These are phyloP conservation scores for Turdus rufiventris DNA, from an alignment of 2,113 vertebrate genomes.

Conservation along the genomic window DNA sequence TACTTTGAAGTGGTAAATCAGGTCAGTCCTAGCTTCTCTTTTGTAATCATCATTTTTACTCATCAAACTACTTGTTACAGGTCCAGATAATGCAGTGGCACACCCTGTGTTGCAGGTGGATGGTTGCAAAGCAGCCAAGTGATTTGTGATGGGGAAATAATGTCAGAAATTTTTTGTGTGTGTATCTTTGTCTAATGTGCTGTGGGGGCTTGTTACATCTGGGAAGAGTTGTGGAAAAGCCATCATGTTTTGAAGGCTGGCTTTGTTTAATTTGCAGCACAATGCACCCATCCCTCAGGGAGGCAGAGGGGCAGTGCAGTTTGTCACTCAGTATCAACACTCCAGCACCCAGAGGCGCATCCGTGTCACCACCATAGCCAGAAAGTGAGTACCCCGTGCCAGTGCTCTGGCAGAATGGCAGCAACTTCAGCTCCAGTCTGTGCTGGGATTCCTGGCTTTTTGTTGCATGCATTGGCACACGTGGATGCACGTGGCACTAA, in stretches of 20 bases:
- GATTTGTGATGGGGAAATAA: background rate
- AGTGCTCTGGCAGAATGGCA: background rate
- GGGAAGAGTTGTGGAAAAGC: background rate
- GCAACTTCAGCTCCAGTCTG: background rate
- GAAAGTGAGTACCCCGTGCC: conserved; percentile 81
- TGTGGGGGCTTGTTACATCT: background rate
- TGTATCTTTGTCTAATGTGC: background rate
- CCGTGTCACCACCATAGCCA: conserved; percentile 90
- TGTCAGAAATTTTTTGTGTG: fast-evolving
- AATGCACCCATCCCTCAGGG: conserved; percentile 92
- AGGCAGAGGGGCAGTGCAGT: conserved; percentile 91
- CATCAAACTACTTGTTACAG: background rate
- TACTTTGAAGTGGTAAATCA: conserved; percentile 98
- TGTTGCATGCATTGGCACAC: background rate
- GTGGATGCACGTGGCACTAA: background rate
- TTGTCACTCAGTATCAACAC: conserved; percentile 95
- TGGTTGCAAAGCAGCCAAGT: background rate
- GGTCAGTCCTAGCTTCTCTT: conserved; percentile 68
- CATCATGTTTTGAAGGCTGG: background rate
- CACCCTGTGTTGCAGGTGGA: background rate
- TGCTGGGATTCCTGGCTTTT: background rate
- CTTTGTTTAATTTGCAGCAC: conserved; percentile 78
- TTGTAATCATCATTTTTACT: background rate
- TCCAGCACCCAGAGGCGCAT: conserved; percentile 90
- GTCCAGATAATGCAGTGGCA: background rate